Base-by-base conservation (phyloP, 1,140 invertebrate species). In the Lethocerus indicus region DNA sequence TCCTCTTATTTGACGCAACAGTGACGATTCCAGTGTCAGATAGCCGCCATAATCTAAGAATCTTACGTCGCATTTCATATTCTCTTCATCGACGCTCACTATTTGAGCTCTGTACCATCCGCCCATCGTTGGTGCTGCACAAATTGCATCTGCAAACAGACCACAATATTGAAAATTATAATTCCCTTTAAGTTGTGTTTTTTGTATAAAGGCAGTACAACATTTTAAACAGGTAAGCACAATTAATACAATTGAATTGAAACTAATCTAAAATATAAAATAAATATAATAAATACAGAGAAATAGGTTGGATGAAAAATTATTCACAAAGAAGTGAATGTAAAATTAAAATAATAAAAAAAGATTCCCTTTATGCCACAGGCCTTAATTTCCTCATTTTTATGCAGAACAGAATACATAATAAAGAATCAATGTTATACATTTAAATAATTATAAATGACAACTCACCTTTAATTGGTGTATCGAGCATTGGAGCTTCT, bases 11-110 rank as follows among this genome's bases (percentile, higher is more conserved):
- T 92, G 85, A 59, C 85, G 75, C 58, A 95, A 73, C 50, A 75
- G 67, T 21, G 74, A 67, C 53, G 79, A 79, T 53, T 75, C 73
- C n/a, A 93, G 70, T 29, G 71, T 72, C 58, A 78, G 75, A 64
- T 86, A 97, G 40, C 92, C 93, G 24, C 94, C 94, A 63, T 91
- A 90, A 68, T 97, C 94, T 1, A 97, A 76, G 62, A 90, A 81
- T 66, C 84, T 84, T 27, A 95, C 76, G 49, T 88, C 71, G 60
- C 82, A 83, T n/a, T 76, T 70, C 51, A 77, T 71, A 39, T 71
- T 75, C 36, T 76, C 75, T 49, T 74, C 66, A 59, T 83, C 78
- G 4, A 72, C 71, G 37, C 75, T 73, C 14, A 90, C 75, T 2
- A 96, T 76, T 63, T 82, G 79, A 1, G 84, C 87, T 57, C 93